Conservation (phyloP, 2,113 vertebrate species). For the Campylorhamphus procurvoides region DNA sequence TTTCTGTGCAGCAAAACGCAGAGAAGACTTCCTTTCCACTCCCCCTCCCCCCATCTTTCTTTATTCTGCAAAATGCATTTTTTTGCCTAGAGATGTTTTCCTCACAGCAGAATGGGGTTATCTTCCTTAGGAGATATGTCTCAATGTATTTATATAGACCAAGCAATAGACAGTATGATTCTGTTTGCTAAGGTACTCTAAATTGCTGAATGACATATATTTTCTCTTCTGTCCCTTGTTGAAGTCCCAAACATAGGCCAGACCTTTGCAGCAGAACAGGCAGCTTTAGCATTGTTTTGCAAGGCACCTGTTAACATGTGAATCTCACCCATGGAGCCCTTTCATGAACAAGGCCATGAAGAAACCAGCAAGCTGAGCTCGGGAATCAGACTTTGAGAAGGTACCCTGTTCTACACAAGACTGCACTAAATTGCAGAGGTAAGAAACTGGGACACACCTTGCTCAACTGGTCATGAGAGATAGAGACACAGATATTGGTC, state of each 20-base stretch:
- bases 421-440: neutral
- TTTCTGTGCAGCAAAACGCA: neutral
- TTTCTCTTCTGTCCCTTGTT: neutral
- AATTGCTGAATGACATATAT: neutral
- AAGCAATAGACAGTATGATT: neutral
- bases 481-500: neutral
- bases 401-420: neutral
- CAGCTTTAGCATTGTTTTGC: neutral
- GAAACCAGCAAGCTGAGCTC: neutral
- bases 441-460: neutral
- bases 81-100: neutral
- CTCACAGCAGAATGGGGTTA: neutral
- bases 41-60: neutral
- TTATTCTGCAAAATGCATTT: neutral
- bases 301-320: neutral
- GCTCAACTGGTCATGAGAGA: neutral
- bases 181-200: neutral
- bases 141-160: neutral
- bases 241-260: neutral
- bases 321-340: fast-evolving
- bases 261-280: neutral
- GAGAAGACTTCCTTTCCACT: neutral
- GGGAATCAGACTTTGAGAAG: neutral
- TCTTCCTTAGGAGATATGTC: neutral
- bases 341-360: neutral